Evolutionary conservation across 2,888 invertebrate genomes (phyloP).

Genomic region (Dryomyza anilis): DNA sequence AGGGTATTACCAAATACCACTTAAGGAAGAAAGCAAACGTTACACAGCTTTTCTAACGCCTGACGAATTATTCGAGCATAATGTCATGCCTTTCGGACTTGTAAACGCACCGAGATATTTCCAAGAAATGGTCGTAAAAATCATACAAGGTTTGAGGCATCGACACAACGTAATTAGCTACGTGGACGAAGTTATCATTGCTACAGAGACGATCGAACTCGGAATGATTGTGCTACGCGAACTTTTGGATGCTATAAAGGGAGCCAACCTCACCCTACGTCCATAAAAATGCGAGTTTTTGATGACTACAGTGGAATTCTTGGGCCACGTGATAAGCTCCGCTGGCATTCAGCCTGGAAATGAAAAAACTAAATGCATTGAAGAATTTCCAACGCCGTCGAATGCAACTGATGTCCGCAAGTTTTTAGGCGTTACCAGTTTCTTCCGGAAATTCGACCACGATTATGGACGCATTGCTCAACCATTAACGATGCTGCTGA

Average conservation of each 20-base stretch:
- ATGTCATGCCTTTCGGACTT: constrained; percentile 50
- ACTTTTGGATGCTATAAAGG: constrained; percentile 18
- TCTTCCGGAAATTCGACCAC: constrained; percentile 31
- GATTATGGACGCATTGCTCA: constrained; percentile 22
- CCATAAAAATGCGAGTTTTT: constrained; percentile 34
- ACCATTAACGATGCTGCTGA: constrained; percentile 29
- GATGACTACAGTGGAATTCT: constrained; percentile 21
- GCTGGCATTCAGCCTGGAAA: constrained; percentile 30
- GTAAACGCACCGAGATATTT: constrained; percentile 49
- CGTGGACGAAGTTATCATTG: constrained; percentile 32
- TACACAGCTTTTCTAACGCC: constrained; percentile 23
- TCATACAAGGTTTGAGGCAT: constrained; percentile 14
- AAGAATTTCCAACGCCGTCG: constrained; percentile 26
- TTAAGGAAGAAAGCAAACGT: constrained; percentile 36
- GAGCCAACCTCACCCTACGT: constrained; percentile 27
- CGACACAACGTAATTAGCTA: constrained; percentile 13
- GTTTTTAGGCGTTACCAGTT: constrained; percentile 31
- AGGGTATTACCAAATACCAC: constrained; percentile 31
- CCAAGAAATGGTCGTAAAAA: constrained; percentile 37
- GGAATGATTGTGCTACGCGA: constrained; percentile 15
- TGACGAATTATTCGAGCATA: constrained; percentile 48
- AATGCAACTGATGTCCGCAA: constrained; percentile 30
- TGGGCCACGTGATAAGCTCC: constrained; percentile 25
- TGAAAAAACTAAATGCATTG: constrained; percentile 28
- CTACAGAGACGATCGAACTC: constrained; percentile 7